A percentile compares a stretch with the other conserved stretches of the same genome.
These are phyloP conservation scores for Dinocampus coccinellae DNA, from an alignment of 2,888 invertebrate genomes.

Conservation along the genomic window DNA sequence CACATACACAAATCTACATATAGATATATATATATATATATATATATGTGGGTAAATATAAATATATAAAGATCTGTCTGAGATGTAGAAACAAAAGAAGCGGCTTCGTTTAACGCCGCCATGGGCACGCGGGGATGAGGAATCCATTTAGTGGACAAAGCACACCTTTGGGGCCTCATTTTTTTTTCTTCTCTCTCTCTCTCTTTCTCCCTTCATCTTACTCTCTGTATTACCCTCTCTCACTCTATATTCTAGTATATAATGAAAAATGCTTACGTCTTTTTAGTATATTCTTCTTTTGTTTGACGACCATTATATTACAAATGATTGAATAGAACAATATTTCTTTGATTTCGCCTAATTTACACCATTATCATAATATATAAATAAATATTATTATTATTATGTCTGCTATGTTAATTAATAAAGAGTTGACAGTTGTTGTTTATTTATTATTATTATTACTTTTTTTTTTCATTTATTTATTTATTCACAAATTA, in stretches of 20 bases:
- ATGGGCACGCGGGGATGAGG: slow-evolving; percentile 18
- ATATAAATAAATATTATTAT: slow-evolving; percentile 15
- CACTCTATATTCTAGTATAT: not conserved
- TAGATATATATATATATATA: not conserved
- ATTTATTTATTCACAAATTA: too few relatives aligned
- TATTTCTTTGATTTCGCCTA: slow-evolving; percentile 25
- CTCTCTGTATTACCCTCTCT: not conserved
- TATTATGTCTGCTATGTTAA: not conserved
- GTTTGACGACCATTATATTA: slow-evolving; percentile 13
- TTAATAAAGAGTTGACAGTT: not conserved
- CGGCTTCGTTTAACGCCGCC: slow-evolving; percentile 26
- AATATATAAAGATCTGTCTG: slow-evolving; percentile 14
- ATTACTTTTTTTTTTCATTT: too few relatives aligned
- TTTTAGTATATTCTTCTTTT: slow-evolving; percentile 22
- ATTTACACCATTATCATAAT: slow-evolving; percentile 20
- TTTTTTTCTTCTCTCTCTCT: not conserved
- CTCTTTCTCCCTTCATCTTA: not conserved
- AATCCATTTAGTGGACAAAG: slow-evolving; percentile 52
- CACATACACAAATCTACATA: not conserved
- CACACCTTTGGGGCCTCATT: slow-evolving; percentile 28
- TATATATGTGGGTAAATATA: not conserved
- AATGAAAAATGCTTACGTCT: slow-evolving; percentile 28
- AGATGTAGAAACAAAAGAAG: slow-evolving; percentile 22
- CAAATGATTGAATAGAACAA: slow-evolving; percentile 25
- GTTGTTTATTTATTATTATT: too few relatives aligned